Conservation (phyloP, 1,140 invertebrate species). For the Cydia splendana region DNA sequence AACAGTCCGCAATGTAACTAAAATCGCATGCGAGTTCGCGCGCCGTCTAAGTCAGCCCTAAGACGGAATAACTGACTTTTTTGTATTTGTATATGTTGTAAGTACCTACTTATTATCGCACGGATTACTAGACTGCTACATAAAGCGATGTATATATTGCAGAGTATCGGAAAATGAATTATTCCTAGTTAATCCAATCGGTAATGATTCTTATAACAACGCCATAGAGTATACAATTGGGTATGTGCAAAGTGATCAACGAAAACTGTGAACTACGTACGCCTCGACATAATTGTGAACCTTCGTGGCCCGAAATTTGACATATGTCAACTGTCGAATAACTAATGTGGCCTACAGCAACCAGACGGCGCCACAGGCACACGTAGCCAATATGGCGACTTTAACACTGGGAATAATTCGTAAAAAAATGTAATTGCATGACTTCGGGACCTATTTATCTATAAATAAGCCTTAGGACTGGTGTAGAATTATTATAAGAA, state of each 20-base stretch:
- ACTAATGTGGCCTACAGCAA: too few relatives aligned
- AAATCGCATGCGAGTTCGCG: too few relatives aligned
- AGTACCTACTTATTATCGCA: neutral
- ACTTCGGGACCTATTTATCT: slow-evolving; percentile 25
- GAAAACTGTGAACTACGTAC: neutral
- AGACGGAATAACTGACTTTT: neutral
- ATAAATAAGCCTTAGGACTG: slow-evolving; percentile 19
- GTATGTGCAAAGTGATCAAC: neutral
- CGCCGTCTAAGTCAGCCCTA: too few relatives aligned
- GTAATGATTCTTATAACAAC: neutral
- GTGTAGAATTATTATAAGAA: slow-evolving; percentile 9
- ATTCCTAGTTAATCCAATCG: neutral
- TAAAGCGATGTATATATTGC: neutral
- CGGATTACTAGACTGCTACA: neutral
- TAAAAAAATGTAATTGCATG: slow-evolving; percentile 7
- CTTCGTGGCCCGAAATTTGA: neutral
- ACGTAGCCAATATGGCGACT: too few relatives aligned
- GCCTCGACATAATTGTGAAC: neutral
- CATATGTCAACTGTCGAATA: neutral
- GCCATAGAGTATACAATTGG: neutral
- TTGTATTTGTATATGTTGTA: slow-evolving; percentile 11
- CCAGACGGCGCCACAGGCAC: too few relatives aligned
- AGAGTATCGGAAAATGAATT: neutral
- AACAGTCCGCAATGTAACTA: too few relatives aligned
- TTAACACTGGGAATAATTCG: neutral